Evolutionary conservation across 2,797 vertebrate species (phyloP).

Genomic region (Pangasius mekongensis): DNA sequence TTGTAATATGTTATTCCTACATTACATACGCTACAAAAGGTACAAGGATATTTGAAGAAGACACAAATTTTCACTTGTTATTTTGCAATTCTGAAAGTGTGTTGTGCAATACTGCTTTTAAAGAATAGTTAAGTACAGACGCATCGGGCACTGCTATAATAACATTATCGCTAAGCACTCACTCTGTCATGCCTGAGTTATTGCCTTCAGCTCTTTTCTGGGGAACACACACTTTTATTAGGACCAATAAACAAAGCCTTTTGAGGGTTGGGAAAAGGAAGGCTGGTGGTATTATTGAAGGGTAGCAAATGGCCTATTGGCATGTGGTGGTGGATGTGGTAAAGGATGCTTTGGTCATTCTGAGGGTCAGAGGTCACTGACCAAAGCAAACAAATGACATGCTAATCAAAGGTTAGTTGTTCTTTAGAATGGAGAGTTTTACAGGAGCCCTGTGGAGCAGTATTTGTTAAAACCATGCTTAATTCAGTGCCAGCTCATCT

Average conservation of each 20-base stretch:
- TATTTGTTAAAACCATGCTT: constrained; percentile 38
- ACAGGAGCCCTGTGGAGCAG: constrained; percentile 65
- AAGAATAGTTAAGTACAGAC: constrained; percentile 21
- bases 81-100: constrained; percentile 30
- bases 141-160: constrained; percentile 46
- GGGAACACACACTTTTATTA: constrained; percentile 80
- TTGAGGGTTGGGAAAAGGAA: constrained; percentile 70
- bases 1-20: not conserved
- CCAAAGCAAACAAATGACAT: constrained; percentile 84
- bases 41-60: not conserved
- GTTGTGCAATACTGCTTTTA: constrained; percentile 16
- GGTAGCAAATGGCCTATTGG: constrained; percentile 92
- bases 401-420: constrained; percentile 79
- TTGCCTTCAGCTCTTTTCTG: constrained; percentile 68
- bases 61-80: constrained; percentile 4
- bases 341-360: constrained; percentile 70
- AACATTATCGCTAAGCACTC: constrained; percentile 49
- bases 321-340: constrained; percentile 77
- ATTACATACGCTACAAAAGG: not conserved
- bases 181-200: constrained; percentile 39
- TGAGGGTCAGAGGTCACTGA: constrained; percentile 78
- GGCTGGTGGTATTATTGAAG: constrained; percentile 66
- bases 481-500: constrained; percentile 37
- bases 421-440: constrained; percentile 67
- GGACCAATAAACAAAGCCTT: constrained; percentile 76